A percentile compares a stretch with the other conserved stretches of the same genome.
These are phyloP conservation scores for Hypsibius dujardini DNA, from an alignment of 1,140 invertebrate genomes.

Conservation along the genomic window DNA sequence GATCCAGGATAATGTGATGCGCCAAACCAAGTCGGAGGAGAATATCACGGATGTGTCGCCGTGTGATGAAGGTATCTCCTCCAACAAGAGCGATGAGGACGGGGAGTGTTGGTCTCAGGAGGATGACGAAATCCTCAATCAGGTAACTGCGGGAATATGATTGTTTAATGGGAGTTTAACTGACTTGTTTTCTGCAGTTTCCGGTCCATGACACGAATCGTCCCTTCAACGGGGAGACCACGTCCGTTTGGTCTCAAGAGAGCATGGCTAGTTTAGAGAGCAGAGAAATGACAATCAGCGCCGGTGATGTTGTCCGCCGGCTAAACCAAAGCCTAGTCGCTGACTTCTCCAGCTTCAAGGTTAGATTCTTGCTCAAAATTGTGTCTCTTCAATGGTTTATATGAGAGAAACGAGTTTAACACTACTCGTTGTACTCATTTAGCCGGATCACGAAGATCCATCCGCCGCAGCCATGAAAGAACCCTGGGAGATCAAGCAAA, in stretches of 20 bases:
- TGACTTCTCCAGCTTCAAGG: slow-evolving; percentile 54
- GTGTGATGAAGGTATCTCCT: slow-evolving; percentile 20
- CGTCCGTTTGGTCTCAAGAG: slow-evolving; percentile 75
- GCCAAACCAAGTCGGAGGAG: slow-evolving; percentile 84
- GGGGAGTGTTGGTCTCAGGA: slow-evolving; percentile 76
- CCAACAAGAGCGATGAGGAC: slow-evolving; percentile 36
- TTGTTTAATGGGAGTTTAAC: background rate
- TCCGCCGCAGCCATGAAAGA: slow-evolving; percentile 93
- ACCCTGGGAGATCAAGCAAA: slow-evolving; percentile 46
- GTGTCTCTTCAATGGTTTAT: no score
- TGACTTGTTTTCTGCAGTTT: slow-evolving; percentile 3
- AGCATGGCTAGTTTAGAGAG: slow-evolving; percentile 65
- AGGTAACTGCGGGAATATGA: slow-evolving; percentile 39
- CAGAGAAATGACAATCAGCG: slow-evolving; percentile 52
- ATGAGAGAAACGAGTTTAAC: slow-evolving; percentile 19
- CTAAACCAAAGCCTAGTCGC: slow-evolving; percentile 65
- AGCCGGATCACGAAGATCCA: slow-evolving; percentile 82
- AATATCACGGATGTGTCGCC: slow-evolving; percentile 40
- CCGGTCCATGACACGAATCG: slow-evolving; percentile 5
- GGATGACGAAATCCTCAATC: slow-evolving; percentile 61
- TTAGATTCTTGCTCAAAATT: no score
- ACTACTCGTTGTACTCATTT: slow-evolving; percentile 26
- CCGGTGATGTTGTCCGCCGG: slow-evolving; percentile 72
- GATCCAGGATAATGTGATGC: slow-evolving; percentile 46
- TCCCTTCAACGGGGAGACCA: slow-evolving; percentile 47